These are phyloP conservation scores for Coelogynopora nodosa DNA, from an alignment of 2,888 invertebrate species.

Conservation along the genomic window DNA sequence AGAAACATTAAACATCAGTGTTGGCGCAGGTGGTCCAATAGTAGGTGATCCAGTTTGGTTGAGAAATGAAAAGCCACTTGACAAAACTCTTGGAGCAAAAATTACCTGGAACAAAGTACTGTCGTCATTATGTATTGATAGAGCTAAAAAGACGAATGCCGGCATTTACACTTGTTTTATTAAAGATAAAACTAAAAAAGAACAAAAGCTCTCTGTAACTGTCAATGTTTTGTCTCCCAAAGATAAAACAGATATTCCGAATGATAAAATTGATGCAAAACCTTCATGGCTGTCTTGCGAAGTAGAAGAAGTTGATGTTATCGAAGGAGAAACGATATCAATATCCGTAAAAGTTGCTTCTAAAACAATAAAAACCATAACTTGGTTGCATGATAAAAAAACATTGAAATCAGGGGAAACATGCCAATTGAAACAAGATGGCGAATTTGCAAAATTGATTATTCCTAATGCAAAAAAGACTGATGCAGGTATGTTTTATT, in stretches of 20 bases:
- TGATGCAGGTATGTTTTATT: conserved; percentile 15
- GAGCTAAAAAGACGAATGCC: background rate
- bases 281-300: conserved; percentile 1
- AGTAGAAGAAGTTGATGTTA: conserved; percentile 26
- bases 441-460: background rate
- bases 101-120: background rate
- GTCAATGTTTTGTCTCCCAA: background rate
- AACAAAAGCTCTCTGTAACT: background rate
- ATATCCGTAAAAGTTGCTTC: conserved; percentile 7
- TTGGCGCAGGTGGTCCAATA: conserved; percentile 6
- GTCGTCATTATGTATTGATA: background rate
- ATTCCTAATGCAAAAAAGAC: background rate
- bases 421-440: background rate
- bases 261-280: too few species aligned
- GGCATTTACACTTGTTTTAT: background rate
- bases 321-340: conserved; percentile 24
- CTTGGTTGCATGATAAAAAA: background rate
- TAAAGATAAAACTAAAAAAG: conserved; percentile 1
- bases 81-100: background rate
- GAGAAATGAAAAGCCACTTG: background rate
- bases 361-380: background rate
- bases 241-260: too few species aligned
- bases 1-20: conserved; percentile 35
- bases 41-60: background rate
- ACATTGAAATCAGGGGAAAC: background rate